Base-by-base conservation (phyloP, 2,113 vertebrate species). In the Sula dactylatra region DNA sequence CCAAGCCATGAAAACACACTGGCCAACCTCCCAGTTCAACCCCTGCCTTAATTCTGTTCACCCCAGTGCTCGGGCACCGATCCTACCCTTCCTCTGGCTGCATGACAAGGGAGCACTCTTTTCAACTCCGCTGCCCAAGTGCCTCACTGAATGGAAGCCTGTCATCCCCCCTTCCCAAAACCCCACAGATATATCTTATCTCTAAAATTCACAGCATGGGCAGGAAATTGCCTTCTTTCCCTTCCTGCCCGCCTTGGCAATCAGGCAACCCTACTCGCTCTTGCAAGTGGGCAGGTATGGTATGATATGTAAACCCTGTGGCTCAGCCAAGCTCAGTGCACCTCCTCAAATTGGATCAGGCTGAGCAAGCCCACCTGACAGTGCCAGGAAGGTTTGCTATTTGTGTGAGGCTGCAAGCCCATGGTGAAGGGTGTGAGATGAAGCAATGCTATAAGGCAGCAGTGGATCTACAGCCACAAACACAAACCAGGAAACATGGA, bases 381-480 rank as follows among this genome's bases (percentile, higher is more conserved):
- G 13, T 10, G 13, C 25, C 34, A 67, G 26, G 7, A 31, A 76
- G 19, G 26, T 10, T 29, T 42, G 27, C 25, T 45, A 31, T 65
- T 83, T 65, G 12, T 11, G 4, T 19, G 21, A 45, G 54, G 38
- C 36, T 47, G 24, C 55, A 70, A 92, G 8, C 25, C 27, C 50
- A 54, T 2, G 1, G 50, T 0, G 0, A 67, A 77, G 38, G 58
- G 1, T 15, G 34, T 59, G 47, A 67, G 5, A 2, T 32, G 36
- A 84, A 70, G 24, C 31, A 27, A 72, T 10, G 52, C 45, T 55
- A 56, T 34, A 81, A 84, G 42, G 64, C 58, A 72, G 31, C 31
- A 77, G 11, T 29, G 64, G 49, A 42, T 55, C 64, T 69, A 50
- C 44, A 88, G 59, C 64, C 67, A 72, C 25, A 54, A 80, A 67